phyloP scores from a whole-genome alignment of 2,888 invertebrate genomes.

The Sarcophaga carnaria region DNA sequence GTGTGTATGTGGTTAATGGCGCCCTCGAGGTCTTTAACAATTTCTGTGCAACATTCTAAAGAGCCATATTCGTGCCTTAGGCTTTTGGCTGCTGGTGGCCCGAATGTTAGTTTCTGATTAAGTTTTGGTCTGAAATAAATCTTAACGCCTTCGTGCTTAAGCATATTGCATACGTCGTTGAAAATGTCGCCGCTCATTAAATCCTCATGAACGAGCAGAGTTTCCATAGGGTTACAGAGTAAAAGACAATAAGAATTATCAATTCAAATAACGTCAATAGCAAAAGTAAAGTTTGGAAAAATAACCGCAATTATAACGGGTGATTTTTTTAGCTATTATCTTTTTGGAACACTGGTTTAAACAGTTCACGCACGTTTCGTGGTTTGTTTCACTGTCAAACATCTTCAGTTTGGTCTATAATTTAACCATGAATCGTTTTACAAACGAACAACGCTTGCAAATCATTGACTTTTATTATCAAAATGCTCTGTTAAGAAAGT shows the following conservation, averaged over 20 bases:
- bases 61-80: constrained; percentile 96
- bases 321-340: too few relatives aligned
- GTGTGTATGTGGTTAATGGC: constrained; percentile 97
- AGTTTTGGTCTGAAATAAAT: constrained; percentile 95
- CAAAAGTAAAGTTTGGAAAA: constrained; percentile 13
- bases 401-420: too few relatives aligned
- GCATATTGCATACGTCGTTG: constrained; percentile 93
- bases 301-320: too few relatives aligned
- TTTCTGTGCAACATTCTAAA: constrained; percentile 96
- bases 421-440: too few relatives aligned
- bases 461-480: too few relatives aligned
- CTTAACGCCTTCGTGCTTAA: constrained; percentile 94
- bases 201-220: constrained; percentile 95
- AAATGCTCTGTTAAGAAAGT: too few relatives aligned
- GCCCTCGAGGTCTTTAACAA: constrained; percentile 93
- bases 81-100: constrained; percentile 94
- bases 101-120: constrained; percentile 92
- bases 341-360: too few relatives aligned
- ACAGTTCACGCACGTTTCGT: too few relatives aligned
- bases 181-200: constrained; percentile 90
- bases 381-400: too few relatives aligned
- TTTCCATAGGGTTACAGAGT: constrained; percentile 99
- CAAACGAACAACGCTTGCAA: too few relatives aligned
- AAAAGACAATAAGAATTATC: too few relatives aligned
- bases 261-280: background rate